Percentiles rank a stretch among this genome's conserved stretches.
Evolutionary conservation across 2,888 invertebrate genomes (phyloP).

Genomic region (Zygaena filipendulae): DNA sequence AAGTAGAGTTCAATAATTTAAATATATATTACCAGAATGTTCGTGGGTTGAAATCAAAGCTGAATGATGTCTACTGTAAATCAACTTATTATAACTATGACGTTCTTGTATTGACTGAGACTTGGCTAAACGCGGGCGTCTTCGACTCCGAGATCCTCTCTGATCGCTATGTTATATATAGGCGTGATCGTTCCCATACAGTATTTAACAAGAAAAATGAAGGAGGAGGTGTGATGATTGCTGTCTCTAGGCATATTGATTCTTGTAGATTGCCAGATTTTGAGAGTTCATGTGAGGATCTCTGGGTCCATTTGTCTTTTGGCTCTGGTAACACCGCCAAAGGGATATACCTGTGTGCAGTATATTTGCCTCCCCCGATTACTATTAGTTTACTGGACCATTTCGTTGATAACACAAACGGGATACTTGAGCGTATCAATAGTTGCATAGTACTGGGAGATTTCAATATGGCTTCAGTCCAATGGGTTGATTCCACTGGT

Average conservation of each 20-base stretch:
- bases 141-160: conserved; percentile 4
- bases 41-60: conserved; percentile 1
- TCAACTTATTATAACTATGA: conserved; percentile 3
- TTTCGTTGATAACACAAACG: too few relatives aligned
- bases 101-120: conserved; percentile 5
- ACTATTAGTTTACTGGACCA: too few relatives aligned
- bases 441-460: too few relatives aligned
- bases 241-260: background rate
- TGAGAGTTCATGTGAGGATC: conserved; percentile 3
- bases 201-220: conserved; percentile 2
- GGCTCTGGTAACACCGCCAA: too few relatives aligned
- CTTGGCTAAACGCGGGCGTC: conserved; percentile 3
- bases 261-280: background rate
- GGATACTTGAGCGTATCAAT: too few relatives aligned
- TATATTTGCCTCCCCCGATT: too few relatives aligned
- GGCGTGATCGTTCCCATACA: conserved; percentile 4
- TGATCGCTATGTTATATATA: conserved; percentile 5
- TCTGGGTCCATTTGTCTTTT: too few relatives aligned
- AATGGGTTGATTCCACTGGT: too few relatives aligned
- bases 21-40: conserved; percentile 8
- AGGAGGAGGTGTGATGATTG: conserved; percentile 7
- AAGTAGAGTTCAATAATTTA: conserved; percentile 1
- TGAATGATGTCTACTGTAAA: conserved; percentile 1
- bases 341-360: too few relatives aligned
- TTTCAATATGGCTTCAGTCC: too few relatives aligned